Base-by-base conservation (phyloP, 2,113 vertebrate genomes). In the Trogon surrucura region DNA sequence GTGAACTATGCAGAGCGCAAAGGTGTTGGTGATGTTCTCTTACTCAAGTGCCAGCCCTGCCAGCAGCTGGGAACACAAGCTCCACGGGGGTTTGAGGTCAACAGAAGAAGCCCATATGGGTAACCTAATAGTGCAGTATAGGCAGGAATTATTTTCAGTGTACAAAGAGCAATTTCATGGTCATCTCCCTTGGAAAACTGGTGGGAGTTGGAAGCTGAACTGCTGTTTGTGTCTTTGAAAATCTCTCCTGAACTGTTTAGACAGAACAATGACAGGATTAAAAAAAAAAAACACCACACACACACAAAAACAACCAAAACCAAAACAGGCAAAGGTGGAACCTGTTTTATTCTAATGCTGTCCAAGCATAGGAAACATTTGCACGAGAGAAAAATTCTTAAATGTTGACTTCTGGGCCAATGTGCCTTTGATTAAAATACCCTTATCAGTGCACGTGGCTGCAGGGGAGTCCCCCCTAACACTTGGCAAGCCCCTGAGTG, bases 161-260 rank as follows among this genome's bases (percentile, higher is more conserved):
- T 23, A 94, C 93, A 96, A 96, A 96, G 85, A 79, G 79, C 62
- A 93, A 95, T 93, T 93, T 94, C 85, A 94, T 95, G 91, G 81
- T 62, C 67, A 78, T 85, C 51, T 91, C 81, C 62, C 74, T 91
- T 14, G 66, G 71, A 95, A 82, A 85, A 64, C 45, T 85, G 88
- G 61, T 80, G 66, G 84, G 81, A 83, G 20, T 19, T 90, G 75
- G 78, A 64, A 88, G 53, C 51, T 73, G 91, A 91, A 60, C 71
- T 88, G 79, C 34, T 86, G 4, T 80, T 82, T 83, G 11, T 83
- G 71, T 54, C 74, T 77, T 87, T 85, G 89, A 82, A 95, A 95
- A 82, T 27, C 21, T 67, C 45, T 69, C 36, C 74, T 77, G 19
- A 36, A 84, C 45, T 65, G 67, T 71, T 91, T 51, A 85, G 77